Percentiles rank a stretch among this genome's conserved stretches.
Conservation (phyloP, 23 tunicate species). For the Styela plicata region DNA sequence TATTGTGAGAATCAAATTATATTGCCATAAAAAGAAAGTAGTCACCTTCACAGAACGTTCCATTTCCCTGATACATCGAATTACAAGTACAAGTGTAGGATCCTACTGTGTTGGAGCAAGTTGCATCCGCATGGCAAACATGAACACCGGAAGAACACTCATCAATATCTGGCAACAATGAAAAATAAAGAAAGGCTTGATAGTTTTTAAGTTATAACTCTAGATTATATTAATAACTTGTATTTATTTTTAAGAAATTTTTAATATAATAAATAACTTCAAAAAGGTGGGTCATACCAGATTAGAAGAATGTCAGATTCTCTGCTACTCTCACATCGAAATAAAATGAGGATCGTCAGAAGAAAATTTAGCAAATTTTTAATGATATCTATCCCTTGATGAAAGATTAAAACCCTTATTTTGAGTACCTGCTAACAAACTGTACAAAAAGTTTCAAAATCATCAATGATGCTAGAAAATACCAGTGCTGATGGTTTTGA, state of each 20-base stretch:
- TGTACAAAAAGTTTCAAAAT: too few relatives aligned
- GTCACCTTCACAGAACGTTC: background rate
- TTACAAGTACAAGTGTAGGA: conserved; percentile 9
- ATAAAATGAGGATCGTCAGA: too few relatives aligned
- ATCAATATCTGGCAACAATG: background rate
- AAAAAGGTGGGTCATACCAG: background rate
- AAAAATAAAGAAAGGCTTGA: too few relatives aligned
- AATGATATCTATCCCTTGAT: too few relatives aligned
- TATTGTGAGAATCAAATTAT: too few relatives aligned
- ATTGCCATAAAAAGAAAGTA: too few relatives aligned
- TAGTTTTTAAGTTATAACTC: background rate
- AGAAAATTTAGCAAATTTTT: too few relatives aligned
- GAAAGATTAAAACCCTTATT: too few relatives aligned
- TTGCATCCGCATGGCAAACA: conserved; percentile 19
- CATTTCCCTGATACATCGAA: background rate
- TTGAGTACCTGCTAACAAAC: too few relatives aligned
- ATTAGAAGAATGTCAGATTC: background rate
- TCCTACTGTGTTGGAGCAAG: conserved; percentile 14
- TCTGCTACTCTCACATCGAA: too few relatives aligned
- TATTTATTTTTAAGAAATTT: background rate
- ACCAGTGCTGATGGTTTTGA: too few relatives aligned
- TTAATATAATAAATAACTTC: background rate
- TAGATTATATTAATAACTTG: background rate
- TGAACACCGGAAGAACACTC: conserved; percentile 3
- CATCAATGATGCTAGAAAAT: too few relatives aligned